Evolutionary conservation across 2,113 vertebrate genomes (phyloP).

Genomic region (Ploceus nigricollis): DNA sequence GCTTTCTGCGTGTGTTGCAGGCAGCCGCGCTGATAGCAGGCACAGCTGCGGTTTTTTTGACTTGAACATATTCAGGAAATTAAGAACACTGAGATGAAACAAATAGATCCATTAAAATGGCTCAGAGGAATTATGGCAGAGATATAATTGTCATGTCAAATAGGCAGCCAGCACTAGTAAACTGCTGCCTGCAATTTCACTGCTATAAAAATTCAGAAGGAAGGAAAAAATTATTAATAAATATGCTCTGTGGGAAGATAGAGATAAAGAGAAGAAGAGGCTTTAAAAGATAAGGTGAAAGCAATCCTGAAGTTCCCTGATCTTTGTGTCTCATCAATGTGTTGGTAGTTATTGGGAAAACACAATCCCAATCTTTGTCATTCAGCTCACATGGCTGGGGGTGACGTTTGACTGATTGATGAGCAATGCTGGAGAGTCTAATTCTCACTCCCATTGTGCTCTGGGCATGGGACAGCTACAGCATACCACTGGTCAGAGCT

Average conservation of each 20-base stretch:
- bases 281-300: constrained; percentile 11
- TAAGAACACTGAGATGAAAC: constrained; percentile 62
- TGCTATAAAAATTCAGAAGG: not conserved
- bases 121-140: constrained; percentile 52
- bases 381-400: rapidly evolving
- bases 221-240: constrained; percentile 19
- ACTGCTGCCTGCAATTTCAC: constrained; percentile 39
- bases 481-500: not conserved
- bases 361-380: not conserved
- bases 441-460: not conserved
- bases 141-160: constrained; percentile 58
- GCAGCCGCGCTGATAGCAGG: not conserved
- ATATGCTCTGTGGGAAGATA: not conserved
- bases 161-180: constrained; percentile 26
- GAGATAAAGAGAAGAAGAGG: not conserved
- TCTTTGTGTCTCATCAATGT: not conserved
- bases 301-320: not conserved
- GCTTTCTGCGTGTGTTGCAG: not conserved
- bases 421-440: not conserved
- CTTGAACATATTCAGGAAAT: constrained; percentile 61
- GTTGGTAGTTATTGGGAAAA: not conserved
- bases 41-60: constrained; percentile 3
- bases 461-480: not conserved
- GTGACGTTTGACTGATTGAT: not conserved
- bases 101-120: constrained; percentile 59